phyloP scores from a whole-genome alignment of 2,888 invertebrate genomes.

The Rhodophaea formosa region DNA sequence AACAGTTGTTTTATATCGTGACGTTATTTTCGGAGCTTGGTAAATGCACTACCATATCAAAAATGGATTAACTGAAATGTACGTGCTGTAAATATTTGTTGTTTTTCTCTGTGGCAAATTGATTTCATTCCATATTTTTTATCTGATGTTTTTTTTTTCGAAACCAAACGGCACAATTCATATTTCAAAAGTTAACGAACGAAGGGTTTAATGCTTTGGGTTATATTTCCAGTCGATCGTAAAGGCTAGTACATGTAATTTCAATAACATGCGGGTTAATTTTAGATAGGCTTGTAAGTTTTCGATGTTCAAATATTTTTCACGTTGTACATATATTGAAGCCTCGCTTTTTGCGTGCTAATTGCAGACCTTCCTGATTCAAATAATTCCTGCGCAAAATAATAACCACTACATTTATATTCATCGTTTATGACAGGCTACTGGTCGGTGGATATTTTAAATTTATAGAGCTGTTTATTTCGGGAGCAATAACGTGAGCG shows the following conservation, averaged over 20 bases:
- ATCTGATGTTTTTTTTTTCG: no score
- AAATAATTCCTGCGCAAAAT: slow-evolving; percentile 57
- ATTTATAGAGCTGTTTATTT: slow-evolving; percentile 22
- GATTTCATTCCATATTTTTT: no score
- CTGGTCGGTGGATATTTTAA: slow-evolving; percentile 4
- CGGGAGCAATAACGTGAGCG: background rate
- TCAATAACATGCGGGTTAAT: no score
- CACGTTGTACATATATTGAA: slow-evolving; percentile 59
- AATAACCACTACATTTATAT: slow-evolving; percentile 55
- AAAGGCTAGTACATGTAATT: no score
- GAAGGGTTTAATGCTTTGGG: no score
- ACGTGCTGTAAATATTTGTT: no score
- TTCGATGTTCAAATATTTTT: slow-evolving; percentile 57
- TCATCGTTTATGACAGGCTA: slow-evolving; percentile 55
- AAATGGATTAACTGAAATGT: no score
- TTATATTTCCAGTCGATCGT: no score
- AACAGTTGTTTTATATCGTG: slow-evolving; percentile 4
- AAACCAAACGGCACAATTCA: no score
- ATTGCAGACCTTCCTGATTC: slow-evolving; percentile 31
- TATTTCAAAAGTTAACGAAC: no score
- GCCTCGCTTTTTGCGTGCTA: slow-evolving; percentile 36
- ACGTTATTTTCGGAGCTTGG: slow-evolving; percentile 12
- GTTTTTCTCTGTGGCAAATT: no score
- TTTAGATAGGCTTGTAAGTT: slow-evolving; percentile 49
- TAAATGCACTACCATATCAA: background rate